Conservation (phyloP, 2,113 vertebrate species). For the Myocastor coypus region DNA sequence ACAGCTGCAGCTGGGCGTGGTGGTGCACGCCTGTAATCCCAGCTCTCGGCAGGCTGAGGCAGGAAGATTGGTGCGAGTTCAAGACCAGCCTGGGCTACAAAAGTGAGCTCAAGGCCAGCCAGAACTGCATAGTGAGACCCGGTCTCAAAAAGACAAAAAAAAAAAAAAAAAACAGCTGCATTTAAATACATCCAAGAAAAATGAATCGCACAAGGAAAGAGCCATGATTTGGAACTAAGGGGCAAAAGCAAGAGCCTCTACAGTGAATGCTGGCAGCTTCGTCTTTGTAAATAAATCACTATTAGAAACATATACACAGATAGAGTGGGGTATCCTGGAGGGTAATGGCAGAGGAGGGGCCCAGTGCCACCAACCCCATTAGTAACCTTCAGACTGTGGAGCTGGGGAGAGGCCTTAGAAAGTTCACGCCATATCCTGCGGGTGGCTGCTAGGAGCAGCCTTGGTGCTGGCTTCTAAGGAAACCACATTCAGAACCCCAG, state of each 20-base stretch:
- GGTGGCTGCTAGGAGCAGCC: not conserved
- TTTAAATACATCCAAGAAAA: slow-evolving; percentile 23
- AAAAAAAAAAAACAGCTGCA: not conserved
- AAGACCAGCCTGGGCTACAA: too few species aligned
- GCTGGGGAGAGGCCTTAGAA: not conserved
- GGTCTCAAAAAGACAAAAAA: not conserved
- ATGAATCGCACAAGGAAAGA: not conserved
- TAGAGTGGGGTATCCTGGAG: too few species aligned
- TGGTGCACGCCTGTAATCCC: too few species aligned
- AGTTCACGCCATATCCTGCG: too few species aligned
- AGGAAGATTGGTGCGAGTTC: too few species aligned
- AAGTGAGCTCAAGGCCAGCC: not conserved
- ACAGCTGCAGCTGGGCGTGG: too few species aligned
- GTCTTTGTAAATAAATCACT: not conserved
- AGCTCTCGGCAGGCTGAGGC: too few species aligned
- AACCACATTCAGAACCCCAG: not conserved
- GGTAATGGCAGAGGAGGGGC: not conserved
- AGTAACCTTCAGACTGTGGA: not conserved
- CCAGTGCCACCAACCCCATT: accelerated
- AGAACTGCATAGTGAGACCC: too few species aligned
- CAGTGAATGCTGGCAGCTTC: not conserved
- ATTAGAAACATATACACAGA: too few species aligned
- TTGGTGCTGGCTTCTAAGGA: not conserved
- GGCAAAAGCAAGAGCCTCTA: not conserved
- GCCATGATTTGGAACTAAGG: not conserved